Conservation (phyloP, 2,888 invertebrate species). For the Meiosimyza platycephala region DNA sequence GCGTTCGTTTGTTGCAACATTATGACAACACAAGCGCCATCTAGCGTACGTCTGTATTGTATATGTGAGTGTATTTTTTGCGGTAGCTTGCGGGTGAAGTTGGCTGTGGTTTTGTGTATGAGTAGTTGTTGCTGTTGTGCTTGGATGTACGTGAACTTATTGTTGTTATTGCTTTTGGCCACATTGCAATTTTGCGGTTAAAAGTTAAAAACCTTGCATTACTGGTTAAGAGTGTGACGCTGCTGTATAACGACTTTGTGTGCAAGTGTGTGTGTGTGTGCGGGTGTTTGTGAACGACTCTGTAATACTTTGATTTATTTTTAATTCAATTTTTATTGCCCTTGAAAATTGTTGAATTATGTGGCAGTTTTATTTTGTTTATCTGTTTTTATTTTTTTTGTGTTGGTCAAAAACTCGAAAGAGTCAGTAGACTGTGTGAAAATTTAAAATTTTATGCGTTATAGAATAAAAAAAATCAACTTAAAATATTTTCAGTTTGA, state of each 20-base stretch:
- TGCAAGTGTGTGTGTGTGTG: constrained; percentile 1
- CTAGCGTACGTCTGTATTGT: not conserved
- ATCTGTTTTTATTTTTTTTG: too few relatives aligned
- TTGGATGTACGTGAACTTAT: not conserved
- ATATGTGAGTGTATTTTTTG: constrained; percentile 6
- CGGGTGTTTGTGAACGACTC: not conserved
- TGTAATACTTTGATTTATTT: constrained; percentile 38
- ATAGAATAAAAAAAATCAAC: not conserved
- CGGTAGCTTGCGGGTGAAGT: constrained; percentile 13
- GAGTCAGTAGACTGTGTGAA: constrained; percentile 29
- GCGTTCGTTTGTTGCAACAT: constrained; percentile 11
- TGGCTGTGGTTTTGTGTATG: constrained; percentile 12
- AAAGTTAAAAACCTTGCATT: constrained; percentile 35
- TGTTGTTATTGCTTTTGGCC: constrained; percentile 29
- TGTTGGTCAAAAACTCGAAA: constrained; percentile 10
- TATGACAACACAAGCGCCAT: constrained; percentile 20
- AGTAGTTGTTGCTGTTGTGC: constrained; percentile 11
- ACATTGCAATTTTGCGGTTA: constrained; percentile 31
- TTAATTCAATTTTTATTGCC: constrained; percentile 39
- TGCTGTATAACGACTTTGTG: not conserved
- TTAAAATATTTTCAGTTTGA: too few relatives aligned
- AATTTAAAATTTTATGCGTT: constrained; percentile 18
- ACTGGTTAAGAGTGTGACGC: not conserved
- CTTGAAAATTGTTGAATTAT: constrained; percentile 37
- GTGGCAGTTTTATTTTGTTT: constrained; percentile 5